phyloP scores from a whole-genome alignment of 2,888 invertebrate species.

The Drosophila robusta region DNA sequence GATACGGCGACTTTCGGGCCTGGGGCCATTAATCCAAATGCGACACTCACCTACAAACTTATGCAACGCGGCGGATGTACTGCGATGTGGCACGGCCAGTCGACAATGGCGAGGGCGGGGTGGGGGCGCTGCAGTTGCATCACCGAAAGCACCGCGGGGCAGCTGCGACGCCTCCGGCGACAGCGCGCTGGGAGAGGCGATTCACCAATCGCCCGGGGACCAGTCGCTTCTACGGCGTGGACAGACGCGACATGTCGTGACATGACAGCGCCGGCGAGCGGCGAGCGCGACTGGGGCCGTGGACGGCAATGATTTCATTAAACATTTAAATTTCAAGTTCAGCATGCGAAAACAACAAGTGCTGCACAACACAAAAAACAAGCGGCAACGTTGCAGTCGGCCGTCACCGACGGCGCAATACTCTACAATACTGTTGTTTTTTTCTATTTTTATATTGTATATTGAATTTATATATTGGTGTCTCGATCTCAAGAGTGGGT shows the following conservation, averaged over 20 bases:
- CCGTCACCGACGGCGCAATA: no score
- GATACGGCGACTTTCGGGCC: slow-evolving; percentile 12
- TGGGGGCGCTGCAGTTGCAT: slow-evolving; percentile 38
- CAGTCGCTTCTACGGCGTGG: slow-evolving; percentile 1
- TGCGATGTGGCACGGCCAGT: no score
- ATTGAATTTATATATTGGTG: no score
- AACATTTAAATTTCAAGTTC: slow-evolving; percentile 78
- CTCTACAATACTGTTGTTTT: no score
- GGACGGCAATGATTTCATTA: slow-evolving; percentile 76
- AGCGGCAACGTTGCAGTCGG: no score
- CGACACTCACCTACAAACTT: slow-evolving; percentile 17
- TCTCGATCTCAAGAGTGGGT: no score
- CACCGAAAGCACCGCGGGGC: slow-evolving; percentile 28
- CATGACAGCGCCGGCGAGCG: slow-evolving; percentile 25
- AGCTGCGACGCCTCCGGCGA: slow-evolving; percentile 9
- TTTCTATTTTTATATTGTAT: no score
- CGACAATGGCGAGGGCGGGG: background rate
- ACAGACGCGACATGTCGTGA: slow-evolving; percentile 28
- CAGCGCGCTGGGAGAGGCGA: slow-evolving; percentile 4
- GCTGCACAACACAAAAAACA: background rate
- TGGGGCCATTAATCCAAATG: slow-evolving; percentile 28
- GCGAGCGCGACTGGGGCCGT: slow-evolving; percentile 21
- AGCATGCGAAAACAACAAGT: slow-evolving; percentile 22
- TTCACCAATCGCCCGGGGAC: slow-evolving; percentile 22
- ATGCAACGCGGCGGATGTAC: slow-evolving; percentile 23